Conservation (phyloP, 1,140 invertebrate species). For the Zaprionus capensis region DNA sequence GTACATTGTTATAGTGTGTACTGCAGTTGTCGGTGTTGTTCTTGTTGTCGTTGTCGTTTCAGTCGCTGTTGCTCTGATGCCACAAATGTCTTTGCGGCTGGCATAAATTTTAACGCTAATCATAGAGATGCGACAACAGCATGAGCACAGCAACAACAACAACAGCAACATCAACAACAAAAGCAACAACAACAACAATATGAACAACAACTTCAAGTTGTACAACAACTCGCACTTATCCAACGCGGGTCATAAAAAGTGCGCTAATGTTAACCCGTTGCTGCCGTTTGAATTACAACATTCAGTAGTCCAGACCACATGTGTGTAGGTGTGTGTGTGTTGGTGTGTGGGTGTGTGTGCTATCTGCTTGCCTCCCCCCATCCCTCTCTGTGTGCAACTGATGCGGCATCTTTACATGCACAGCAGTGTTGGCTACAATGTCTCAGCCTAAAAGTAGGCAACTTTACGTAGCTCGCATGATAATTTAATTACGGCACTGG, state of each 20-base stretch:
- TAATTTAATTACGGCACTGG: constrained; percentile 77
- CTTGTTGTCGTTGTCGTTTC: constrained; percentile 16
- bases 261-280: constrained; percentile 81
- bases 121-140: constrained; percentile 62
- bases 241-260: constrained; percentile 70
- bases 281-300: constrained; percentile 73
- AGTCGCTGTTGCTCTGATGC: constrained; percentile 38
- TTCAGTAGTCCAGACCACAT: constrained; percentile 28
- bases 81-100: constrained; percentile 64
- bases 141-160: constrained; percentile 20
- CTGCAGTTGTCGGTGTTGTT: not conserved
- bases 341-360: constrained; percentile 22
- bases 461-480: constrained; percentile 59
- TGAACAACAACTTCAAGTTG: constrained; percentile 32
- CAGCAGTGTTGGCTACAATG: constrained; percentile 28
- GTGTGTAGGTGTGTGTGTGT: constrained; percentile 21
- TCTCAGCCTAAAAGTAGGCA: constrained; percentile 52
- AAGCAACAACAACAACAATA: constrained; percentile 17
- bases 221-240: constrained; percentile 59
- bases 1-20: not conserved
- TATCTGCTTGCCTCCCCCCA: not conserved
- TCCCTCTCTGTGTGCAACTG: not conserved
- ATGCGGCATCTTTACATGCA: constrained; percentile 31
- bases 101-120: constrained; percentile 75
- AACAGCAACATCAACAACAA: constrained; percentile 13